Evolutionary conservation across 2,888 invertebrate species (phyloP).

Genomic region (Fabriciana adippe): DNA sequence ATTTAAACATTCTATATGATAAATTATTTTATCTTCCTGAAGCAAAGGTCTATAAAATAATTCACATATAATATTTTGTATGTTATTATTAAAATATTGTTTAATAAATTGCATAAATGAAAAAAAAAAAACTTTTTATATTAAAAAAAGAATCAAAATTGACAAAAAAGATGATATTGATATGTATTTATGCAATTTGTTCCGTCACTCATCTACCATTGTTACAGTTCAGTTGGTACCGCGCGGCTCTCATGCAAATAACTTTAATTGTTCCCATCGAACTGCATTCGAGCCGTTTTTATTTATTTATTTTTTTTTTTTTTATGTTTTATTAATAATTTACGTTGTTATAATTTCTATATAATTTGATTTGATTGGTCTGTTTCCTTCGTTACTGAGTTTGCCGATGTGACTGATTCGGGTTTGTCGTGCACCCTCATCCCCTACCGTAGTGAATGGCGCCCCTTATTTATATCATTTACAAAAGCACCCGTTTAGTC

Average conservation of each 20-base stretch:
- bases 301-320: slow-evolving; percentile 42
- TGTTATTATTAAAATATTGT: not conserved
- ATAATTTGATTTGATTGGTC: slow-evolving; percentile 42
- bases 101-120: slow-evolving; percentile 8
- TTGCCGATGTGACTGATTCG: slow-evolving; percentile 48
- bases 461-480: slow-evolving; percentile 33
- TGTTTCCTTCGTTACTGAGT: slow-evolving; percentile 55
- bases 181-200: not conserved
- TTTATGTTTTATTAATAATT: slow-evolving; percentile 48
- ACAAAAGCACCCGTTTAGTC: slow-evolving; percentile 35
- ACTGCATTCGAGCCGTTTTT: slow-evolving; percentile 54
- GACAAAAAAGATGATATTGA: not conserved
- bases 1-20: not conserved
- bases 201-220: slow-evolving; percentile 60
- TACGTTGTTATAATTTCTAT: slow-evolving; percentile 51
- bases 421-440: slow-evolving; percentile 67
- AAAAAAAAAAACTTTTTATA: not conserved
- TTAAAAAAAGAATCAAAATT: too few relatives aligned
- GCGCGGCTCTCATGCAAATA: slow-evolving; percentile 41
- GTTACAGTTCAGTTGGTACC: slow-evolving; percentile 49
- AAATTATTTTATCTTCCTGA: slow-evolving; percentile 3
- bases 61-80: not conserved
- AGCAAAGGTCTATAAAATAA: not conserved
- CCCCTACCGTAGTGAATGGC: slow-evolving; percentile 49
- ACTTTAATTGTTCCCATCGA: not conserved